phyloP scores from a whole-genome alignment of 2,888 invertebrate genomes.

The Stenoptilia bipunctidactyla region DNA sequence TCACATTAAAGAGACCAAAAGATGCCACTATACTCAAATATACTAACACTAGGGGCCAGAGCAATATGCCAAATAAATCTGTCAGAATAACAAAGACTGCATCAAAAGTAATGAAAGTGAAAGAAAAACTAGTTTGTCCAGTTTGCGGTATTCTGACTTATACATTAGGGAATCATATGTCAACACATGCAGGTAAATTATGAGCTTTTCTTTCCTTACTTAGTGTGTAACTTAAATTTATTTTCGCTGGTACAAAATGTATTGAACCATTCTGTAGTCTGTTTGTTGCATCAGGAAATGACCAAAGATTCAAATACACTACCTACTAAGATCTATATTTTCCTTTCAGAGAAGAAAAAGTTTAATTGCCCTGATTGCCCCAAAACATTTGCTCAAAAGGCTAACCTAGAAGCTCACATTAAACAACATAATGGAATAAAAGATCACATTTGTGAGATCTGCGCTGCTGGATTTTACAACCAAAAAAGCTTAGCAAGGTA shows the following conservation, averaged over 20 bases:
- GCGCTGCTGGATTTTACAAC: slow-evolving; percentile 63
- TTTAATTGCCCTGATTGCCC: slow-evolving; percentile 57
- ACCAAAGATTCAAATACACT: too few relatives aligned
- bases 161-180: slow-evolving; percentile 57
- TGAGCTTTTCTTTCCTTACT: too few relatives aligned
- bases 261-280: too few relatives aligned
- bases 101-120: slow-evolving; percentile 34
- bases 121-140: slow-evolving; percentile 62
- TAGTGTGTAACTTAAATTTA: too few relatives aligned
- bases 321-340: slow-evolving; percentile 2
- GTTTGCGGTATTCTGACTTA: slow-evolving; percentile 62
- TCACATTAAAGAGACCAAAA: slow-evolving; percentile 53
- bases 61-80: slow-evolving; percentile 32
- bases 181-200: slow-evolving; percentile 57
- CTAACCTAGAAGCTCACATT: slow-evolving; percentile 45
- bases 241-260: too few relatives aligned
- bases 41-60: slow-evolving; percentile 35
- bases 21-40: slow-evolving; percentile 50
- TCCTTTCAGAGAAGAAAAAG: slow-evolving; percentile 53
- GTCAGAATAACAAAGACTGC: slow-evolving; percentile 34
- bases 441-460: slow-evolving; percentile 63
- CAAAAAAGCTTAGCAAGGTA: slow-evolving; percentile 62
- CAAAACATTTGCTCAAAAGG: slow-evolving; percentile 55
- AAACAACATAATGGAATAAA: slow-evolving; percentile 61
- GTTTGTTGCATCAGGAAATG: too few relatives aligned